A percentile compares a stretch with the other conserved stretches of the same genome.
These are phyloP conservation scores for Rhynchopsitta pachyrhyncha DNA, from an alignment of 2,113 vertebrate species.

Conservation along the genomic window DNA sequence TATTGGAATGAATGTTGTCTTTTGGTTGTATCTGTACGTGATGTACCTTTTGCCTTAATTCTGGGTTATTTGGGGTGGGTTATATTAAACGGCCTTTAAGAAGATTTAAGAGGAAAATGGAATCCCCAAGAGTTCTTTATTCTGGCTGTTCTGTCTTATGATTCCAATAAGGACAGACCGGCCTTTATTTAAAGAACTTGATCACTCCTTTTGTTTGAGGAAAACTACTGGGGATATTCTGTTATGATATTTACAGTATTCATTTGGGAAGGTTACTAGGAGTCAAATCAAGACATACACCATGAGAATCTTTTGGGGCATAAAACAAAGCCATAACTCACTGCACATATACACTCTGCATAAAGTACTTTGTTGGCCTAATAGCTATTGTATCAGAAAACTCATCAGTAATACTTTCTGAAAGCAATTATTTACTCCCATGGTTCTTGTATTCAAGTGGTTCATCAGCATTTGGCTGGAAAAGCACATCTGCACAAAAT, in stretches of 20 bases:
- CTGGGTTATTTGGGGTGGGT: neutral
- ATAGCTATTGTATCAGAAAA: neutral
- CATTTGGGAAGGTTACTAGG: neutral
- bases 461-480: neutral
- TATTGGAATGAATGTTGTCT: conserved; percentile 42
- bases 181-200: neutral
- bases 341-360: neutral
- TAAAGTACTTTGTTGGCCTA: neutral
- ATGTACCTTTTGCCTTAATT: neutral
- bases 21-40: neutral
- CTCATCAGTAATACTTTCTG: neutral
- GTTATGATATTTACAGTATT: neutral
- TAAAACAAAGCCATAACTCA: neutral
- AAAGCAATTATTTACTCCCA: neutral
- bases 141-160: neutral
- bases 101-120: neutral
- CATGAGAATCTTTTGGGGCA: neutral
- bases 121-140: neutral
- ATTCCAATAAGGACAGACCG: neutral
- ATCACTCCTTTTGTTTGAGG: neutral
- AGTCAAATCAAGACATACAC: neutral
- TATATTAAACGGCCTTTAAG: neutral
- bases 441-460: neutral
- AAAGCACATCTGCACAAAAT: neutral
- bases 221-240: neutral